Evolutionary conservation across 2,797 vertebrate genomes (phyloP), one percentile per base, ranked within the genome.

Genomic region (Betta splendens): DNA sequence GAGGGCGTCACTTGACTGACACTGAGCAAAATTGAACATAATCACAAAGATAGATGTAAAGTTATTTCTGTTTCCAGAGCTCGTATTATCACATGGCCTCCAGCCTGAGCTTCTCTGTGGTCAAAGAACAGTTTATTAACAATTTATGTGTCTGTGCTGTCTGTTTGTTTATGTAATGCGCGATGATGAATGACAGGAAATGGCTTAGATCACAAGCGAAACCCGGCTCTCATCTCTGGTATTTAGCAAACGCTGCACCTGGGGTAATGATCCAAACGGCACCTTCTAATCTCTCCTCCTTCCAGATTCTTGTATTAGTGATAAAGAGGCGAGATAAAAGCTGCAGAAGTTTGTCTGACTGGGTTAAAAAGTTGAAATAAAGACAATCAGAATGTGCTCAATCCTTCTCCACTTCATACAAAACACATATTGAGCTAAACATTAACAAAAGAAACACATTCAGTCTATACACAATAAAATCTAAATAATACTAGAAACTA

Each of bases 301-400:
- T 23, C 20, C 43, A 46, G 4, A 43, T 66, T 12, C 23, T 45
- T 5, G 9, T 22, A 23, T 47, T 47, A 56, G 3, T 32, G 44
- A 33, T 32, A 25, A 48, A 69, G 42, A 65, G 66, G 23, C 25
- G 11, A 64, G 48, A 51, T 54, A 35, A 54, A 44, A n/a, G 43
- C 21, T 54, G 55, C 25, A 31, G 0, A 50, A 36, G 48, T 64
- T 13, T 35, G 40, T 59, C 18, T 36, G 17, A 28, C 4, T 5
- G 26, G 9, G 16, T 10, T 15, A 9, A 12, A 29, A 6, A 45
- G 51, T 29, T 54, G 9, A 28, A 25, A 50, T 23, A n/a, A 12
- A 35, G 44, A 11, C 57, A 48, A 57, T n/a, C n/a, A n/a, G n/a
- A n/a, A n/a, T n/a, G n/a, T n/a, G n/a, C n/a, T n/a, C n/a, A n/a